Base-by-base conservation (phyloP, 1,140 invertebrate species). In the Eumeta japonica region DNA sequence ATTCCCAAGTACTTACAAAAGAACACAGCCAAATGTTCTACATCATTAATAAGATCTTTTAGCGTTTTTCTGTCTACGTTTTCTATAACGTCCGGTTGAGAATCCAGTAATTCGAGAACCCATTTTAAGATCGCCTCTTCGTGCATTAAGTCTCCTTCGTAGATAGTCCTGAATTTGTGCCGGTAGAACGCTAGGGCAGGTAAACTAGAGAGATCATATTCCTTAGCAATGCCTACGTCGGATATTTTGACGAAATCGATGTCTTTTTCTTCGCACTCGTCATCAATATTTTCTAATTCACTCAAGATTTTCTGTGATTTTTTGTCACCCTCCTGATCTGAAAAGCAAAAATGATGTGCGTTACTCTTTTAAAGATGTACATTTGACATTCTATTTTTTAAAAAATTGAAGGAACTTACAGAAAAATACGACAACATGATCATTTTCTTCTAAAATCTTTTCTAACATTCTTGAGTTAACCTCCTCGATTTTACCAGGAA, bases 171-270 rank as follows among this genome's bases (percentile, higher is more conserved):
- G 66, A 94, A 94, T 62, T 92, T 90, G 51, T 91, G 86, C 46
- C 90, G 81, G 70, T 94, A 96, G 72, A 93, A 95, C 16, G 89
- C 89, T 16, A 96, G 75, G 11, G 90, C 82, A 39, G 92, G 92
- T 24, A 94, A 72, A 24, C 81, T 78, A 33, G 88, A 80, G 18
- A 96, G 77, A 74, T 93, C 90, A 59, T 94, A 95, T 76, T 94
- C 90, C 56, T 89, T 89, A 32, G 90, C 86, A 40, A 94, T 84
- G 32, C 87, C 87, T 17, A 89, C 85, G 58, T 95, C 92, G 9
- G 90, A 93, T 47, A 92, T 93, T 71, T 94, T 95, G 1, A 96
- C 87, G 62, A 95, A 94, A 62, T 92, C 88, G 46, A 95, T 94
- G 45, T 92, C 88, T 62, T 91, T 86, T 55, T 91, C 87, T 73